These are phyloP conservation scores for Pagetopsis macropterus DNA, from an alignment of 2,797 vertebrate species.

Conservation along the genomic window DNA sequence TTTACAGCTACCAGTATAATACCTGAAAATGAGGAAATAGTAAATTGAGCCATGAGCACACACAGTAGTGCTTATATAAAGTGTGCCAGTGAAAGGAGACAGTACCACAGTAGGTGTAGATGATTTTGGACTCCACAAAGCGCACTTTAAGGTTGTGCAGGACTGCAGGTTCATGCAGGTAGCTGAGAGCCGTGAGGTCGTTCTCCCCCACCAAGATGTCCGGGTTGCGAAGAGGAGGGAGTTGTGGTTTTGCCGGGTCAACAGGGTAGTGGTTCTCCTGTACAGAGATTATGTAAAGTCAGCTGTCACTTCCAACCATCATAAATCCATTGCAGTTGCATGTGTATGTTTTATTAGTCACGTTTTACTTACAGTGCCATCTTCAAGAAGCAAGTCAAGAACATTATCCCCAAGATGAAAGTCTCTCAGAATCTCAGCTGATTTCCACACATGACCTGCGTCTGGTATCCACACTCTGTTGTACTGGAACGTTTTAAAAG, in stretches of 20 bases:
- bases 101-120: conserved; percentile 98
- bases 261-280: conserved; percentile 87
- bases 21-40: conserved; percentile 80
- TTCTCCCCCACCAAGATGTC: conserved; percentile 99
- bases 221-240: conserved; percentile 94
- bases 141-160: conserved; percentile 96
- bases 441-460: conserved; percentile 92
- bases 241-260: conserved; percentile 76
- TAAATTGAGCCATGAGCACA: conserved; percentile 23
- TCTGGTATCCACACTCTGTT: conserved; percentile 98
- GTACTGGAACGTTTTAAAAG: conserved; percentile 80
- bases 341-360: conserved; percentile 16
- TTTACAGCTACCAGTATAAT: conserved; percentile 98
- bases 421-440: conserved; percentile 91
- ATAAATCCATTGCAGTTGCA: conserved; percentile 20
- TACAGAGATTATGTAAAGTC: conserved; percentile 38
- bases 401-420: conserved; percentile 84
- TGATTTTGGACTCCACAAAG: conserved; percentile 95
- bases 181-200: conserved; percentile 98
- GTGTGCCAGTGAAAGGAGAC: conserved; percentile 1
- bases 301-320: conserved; percentile 4
- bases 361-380: conserved; percentile 87
- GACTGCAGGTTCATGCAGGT: conserved; percentile 95
- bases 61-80: background rate
- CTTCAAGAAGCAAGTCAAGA: conserved; percentile 88